These are phyloP conservation scores for Channallabes apus DNA, from an alignment of 2,797 vertebrate genomes.

Conservation along the genomic window DNA sequence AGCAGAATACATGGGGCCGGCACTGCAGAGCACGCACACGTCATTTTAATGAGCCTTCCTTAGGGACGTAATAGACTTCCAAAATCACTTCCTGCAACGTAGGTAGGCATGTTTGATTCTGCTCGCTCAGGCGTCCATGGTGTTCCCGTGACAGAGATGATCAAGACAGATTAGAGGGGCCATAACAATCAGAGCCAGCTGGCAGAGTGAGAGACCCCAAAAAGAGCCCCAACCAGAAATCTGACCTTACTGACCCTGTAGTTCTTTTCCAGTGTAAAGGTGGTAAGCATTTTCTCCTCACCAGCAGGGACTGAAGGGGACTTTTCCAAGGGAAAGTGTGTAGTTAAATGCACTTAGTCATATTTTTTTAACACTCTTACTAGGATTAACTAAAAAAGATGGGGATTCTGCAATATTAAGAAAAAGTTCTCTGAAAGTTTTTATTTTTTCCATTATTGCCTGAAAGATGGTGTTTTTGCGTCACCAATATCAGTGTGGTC, in stretches of 20 bases:
- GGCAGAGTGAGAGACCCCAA: conserved; percentile 45
- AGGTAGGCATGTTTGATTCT: conserved; percentile 56
- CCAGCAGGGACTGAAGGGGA: conserved; percentile 7
- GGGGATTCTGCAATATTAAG: not conserved
- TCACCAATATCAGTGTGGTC: too few relatives aligned
- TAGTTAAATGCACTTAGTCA: conserved; percentile 6
- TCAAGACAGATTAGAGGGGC: conserved; percentile 51
- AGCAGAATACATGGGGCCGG: conserved; percentile 27
- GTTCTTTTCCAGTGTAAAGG: conserved; percentile 34
- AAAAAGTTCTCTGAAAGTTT: not conserved
- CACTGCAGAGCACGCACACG: conserved; percentile 38
- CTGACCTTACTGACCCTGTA: conserved; percentile 46
- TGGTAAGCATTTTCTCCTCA: conserved; percentile 35
- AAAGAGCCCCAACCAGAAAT: conserved; percentile 43
- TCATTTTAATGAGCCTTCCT: conserved; percentile 52
- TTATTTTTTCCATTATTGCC: not conserved
- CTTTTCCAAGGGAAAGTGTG: not conserved
- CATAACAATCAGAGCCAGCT: conserved; percentile 51
- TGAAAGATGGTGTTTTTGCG: not conserved
- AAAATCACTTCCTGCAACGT: conserved; percentile 53
- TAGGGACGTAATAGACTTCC: conserved; percentile 48
- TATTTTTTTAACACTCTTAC: not conserved
- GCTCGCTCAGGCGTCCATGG: conserved; percentile 52
- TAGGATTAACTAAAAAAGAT: not conserved
- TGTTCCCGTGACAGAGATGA: conserved; percentile 49